Base-by-base conservation (phyloP, 2,888 invertebrate species). In the Nomada flava region DNA sequence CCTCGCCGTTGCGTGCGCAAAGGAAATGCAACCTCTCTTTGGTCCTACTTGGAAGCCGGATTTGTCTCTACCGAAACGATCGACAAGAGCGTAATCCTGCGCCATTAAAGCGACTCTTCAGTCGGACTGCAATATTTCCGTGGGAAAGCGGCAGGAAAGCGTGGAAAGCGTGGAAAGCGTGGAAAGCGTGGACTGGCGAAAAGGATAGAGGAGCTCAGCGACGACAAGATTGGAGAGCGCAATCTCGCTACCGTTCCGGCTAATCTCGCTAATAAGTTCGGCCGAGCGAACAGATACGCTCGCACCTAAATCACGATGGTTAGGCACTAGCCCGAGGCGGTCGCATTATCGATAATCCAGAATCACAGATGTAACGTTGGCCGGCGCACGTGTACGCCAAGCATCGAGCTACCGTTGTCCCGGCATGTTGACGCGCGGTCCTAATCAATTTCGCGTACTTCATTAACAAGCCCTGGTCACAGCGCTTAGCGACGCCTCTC, bases 371-470 rank as follows among this genome's bases (percentile, higher is more conserved):
- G 85, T 81, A 88, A 88, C 85, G 82, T 83, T 67, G 71, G 29
- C 59, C 47, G 69, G 74, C 80, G 64, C 83, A 60, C 63, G 80
- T 64, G 75, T 26, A 52, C 23, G 29, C 42, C 55, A 26, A n/a
- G 52, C 26, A 36, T 2, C 47, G 60, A 29, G 74, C 18, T 26
- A 36, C 71, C 75, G 70, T 88, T 87, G 85, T 84, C 82, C 86
- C 67, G 72, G 57, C 83, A 71, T 78, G 72, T 67, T 85, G 87
- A 88, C 85, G 79, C 72, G 77, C 75, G 74, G 65, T 75, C 82
- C 86, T 89, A 90, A 89, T 89, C 89, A 90, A 90, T 90, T 89
- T 90, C 87, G 82, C 86, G 89, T 87, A 87, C 86, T 90, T 89
- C 89, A 89, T 90, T 90, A 90, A 87, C 88, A 81, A 86, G 76